Evolutionary conservation across 2,888 invertebrate species (phyloP), one percentile per base, ranked within the genome.

Genomic region (Pelosia muscerda): DNA sequence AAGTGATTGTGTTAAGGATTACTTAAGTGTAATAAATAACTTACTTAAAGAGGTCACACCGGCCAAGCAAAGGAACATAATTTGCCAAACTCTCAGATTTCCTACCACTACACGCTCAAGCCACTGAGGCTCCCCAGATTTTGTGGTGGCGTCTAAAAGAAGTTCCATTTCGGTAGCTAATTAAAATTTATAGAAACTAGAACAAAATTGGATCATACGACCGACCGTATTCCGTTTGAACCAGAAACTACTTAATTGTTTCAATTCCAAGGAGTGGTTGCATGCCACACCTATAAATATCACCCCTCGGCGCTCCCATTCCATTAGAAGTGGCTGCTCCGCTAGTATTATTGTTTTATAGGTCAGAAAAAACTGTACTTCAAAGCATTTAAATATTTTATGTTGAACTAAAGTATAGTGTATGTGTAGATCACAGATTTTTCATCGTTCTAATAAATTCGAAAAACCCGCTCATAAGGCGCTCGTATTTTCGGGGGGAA

Each of bases 1-100:
- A n/a, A n/a, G 49, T 49, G 49, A 49, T 49, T 49, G 49, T 49
- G n/a, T 49, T 19, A 6, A 6, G 19, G 19, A 34, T 34, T 38
- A 38, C 38, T 19, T 5, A 19, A n/a, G 49, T 49, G 15, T 49
- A n/a, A n/a, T 15, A 15, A 4, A 15, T 19, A 49, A 65, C 95
- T 92, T 93, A 97, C 97, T 95, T 72, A 97, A 83, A 69, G 96
- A 90, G 62, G 96, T 92, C 70, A 97, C 85, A 64, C 96, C 96
- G 61, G 96, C 96, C 68, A 97, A 92, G 83, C 96, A 96, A 72
- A 97, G 92, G 86, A 97, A 97, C 84, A 97, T 96, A 67, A 97
- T 95, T 87, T 98, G 98, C 98, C 98, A 98, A 64, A 97, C 95
- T 74, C 97, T 95, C 83, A 98, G 96, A 31, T 96, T 96, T 65